Base-by-base conservation (phyloP, 2,797 vertebrate genomes). In the Aldrovandia affinis region DNA sequence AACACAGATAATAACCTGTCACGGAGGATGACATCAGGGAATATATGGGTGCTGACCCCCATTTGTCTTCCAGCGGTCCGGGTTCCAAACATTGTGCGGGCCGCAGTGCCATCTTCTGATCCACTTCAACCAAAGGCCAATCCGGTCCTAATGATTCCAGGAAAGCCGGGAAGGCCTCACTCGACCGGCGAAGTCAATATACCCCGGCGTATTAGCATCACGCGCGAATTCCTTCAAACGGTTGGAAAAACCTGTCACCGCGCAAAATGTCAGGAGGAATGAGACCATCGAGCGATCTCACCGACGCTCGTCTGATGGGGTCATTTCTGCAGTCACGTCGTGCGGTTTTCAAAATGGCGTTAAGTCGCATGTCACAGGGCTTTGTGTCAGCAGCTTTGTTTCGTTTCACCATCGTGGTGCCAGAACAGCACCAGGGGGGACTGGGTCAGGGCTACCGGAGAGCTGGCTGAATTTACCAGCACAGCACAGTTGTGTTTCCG, bases 1-100 rank as follows among this genome's bases (percentile, higher is more conserved):
- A 91, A 91, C 91, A 89, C 89, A 91, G 91, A 92, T 92, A 91
- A 91, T 88, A 87, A n/a, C 73, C 42, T 77, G 73, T 77, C 73
- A 47, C 12, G 73, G 42, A 77, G 22, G 73, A 25, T 18, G 39
- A 36, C 73, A 10, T 44, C 42, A 65, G 42, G 68, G 73, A 30
- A 44, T 12, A 12, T 39, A 7, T 42, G 20, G 39, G 39, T 10
- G 39, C 22, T 47, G 73, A 77, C 73, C 73, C 42, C 73, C 39
- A 47, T 77, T 77, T 47, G 73, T n/a, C 73, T 47, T 77, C 1
- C 73, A 7, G 4, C 22, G 36, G 22, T 75, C 36, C 0, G 30
- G 70, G 36, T 42, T 44, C 15, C 18, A 14, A 47, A 20, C 42
- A 7, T 77, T 18, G 9, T 14, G 65, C 39, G 61, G 22, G 7